Evolutionary conservation across 2,113 vertebrate genomes (phyloP), one percentile per base, ranked within the genome.

Genomic region (Noctilio leporinus): DNA sequence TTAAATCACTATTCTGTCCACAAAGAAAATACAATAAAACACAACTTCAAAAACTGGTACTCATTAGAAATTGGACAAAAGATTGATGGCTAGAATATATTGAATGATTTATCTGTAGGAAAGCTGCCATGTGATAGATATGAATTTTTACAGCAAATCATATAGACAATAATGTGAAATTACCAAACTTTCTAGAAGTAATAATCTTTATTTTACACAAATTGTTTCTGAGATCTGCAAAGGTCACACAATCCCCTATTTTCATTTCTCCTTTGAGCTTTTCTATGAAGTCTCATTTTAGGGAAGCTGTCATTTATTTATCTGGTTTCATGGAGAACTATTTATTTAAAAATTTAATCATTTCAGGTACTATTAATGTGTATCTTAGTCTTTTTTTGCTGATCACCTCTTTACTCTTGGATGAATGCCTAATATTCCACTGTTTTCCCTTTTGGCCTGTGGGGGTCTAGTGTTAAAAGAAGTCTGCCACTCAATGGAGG

Each of bases 11-110:
- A 49, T 86, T 87, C 62, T 82, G 5, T 40, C 62, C 75, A n/a
- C 49, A 73, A 83, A 91, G 76, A 89, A 83, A 94, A 96, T 64
- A 89, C 43, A 91, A 83, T 83, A 77, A 88, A 77, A 49, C 69
- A 77, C 38, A 86, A 75, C 51, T 80, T 94, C 51, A 70, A 57
- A 86, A 95, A 94, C 47, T 80, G 55, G 30, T 89, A 14, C 55
- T 86, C 22, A 28, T 83, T 96, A 80, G 51, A 72, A 93, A 91
- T 55, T 38, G 17, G 20, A 78, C 45, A 76, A 70, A 93, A 72
- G 51, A 76, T 75, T 69, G 89, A 83, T 80, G 38, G 43, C 10
- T 8, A 89, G 75, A 70, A 83, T 89, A 72, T 49, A 49, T 77
- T 70, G 38, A 45, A 47, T 70, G 49, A 86, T 1, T 24, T 30